These are phyloP conservation scores for Parazoanthus atlanticus DNA, from an alignment of 92 coral and sea anemone species.

Conservation along the genomic window DNA sequence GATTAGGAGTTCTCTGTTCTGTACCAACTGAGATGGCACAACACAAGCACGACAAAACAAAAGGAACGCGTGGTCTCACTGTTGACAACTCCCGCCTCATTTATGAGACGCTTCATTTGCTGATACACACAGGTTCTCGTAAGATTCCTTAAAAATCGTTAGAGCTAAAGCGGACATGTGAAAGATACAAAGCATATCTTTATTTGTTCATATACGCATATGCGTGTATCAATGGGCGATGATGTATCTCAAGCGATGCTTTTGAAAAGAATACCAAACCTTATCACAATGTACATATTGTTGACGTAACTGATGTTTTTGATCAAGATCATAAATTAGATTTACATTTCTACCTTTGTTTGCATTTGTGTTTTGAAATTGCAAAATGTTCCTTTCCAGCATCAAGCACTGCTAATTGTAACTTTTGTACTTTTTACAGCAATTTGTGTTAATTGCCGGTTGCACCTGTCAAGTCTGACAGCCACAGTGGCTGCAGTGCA, in stretches of 20 bases:
- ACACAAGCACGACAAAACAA: not conserved
- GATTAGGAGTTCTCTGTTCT: not conserved
- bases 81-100: not conserved
- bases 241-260: too few species aligned
- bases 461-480: not conserved
- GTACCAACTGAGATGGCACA: constrained; percentile 6
- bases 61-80: not conserved
- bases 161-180: not conserved
- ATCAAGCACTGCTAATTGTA: too few species aligned
- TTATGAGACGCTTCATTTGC: not conserved
- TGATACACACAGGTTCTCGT: not conserved
- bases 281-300: too few species aligned
- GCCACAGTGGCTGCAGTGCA: not conserved
- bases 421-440: not conserved
- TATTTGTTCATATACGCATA: not conserved
- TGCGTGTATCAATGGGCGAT: too few species aligned
- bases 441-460: not conserved
- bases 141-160: not conserved
- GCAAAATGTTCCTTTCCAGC: too few species aligned
- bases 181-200: not conserved
- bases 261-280: too few species aligned
- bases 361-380: too few species aligned
- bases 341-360: too few species aligned
- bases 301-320: too few species aligned
- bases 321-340: too few species aligned